Evolutionary conservation across 2,797 vertebrate genomes (phyloP).

Genomic region (Sandelia bainsii): DNA sequence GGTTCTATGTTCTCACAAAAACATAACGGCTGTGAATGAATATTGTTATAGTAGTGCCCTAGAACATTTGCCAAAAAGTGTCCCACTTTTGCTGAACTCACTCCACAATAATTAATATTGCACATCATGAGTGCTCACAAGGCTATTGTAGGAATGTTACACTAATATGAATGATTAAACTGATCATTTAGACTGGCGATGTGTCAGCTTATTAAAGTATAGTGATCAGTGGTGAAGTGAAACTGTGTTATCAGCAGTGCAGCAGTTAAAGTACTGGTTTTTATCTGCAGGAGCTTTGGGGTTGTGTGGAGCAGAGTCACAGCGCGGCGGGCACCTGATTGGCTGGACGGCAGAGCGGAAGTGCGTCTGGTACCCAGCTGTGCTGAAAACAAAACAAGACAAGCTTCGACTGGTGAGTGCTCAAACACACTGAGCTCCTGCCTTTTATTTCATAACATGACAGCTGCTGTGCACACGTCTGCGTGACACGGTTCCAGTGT

Average conservation of each 20-base stretch:
- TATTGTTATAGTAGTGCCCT: too few species aligned
- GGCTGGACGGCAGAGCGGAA: slow-evolving; percentile 75
- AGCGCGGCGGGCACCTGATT: slow-evolving; percentile 58
- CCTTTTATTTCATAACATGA: not conserved
- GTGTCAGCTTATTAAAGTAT: too few species aligned
- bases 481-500: not conserved
- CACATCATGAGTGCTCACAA: not conserved
- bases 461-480: not conserved
- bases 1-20: too few species aligned
- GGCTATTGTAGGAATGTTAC: not conserved
- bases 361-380: slow-evolving; percentile 75
- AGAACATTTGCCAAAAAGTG: too few species aligned
- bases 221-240: not conserved
- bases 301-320: slow-evolving; percentile 35
- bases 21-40: too few species aligned
- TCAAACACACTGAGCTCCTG: slow-evolving; percentile 17
- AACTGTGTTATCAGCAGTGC: slow-evolving; percentile 16
- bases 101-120: not conserved
- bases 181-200: not conserved
- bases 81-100: not conserved
- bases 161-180: not conserved
- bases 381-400: slow-evolving; percentile 85
- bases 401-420: slow-evolving; percentile 84
- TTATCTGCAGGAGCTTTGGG: slow-evolving; percentile 30
- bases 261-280: not conserved